Base-by-base conservation (phyloP, 2,113 vertebrate species). In the Emydocephalus ijimae region DNA sequence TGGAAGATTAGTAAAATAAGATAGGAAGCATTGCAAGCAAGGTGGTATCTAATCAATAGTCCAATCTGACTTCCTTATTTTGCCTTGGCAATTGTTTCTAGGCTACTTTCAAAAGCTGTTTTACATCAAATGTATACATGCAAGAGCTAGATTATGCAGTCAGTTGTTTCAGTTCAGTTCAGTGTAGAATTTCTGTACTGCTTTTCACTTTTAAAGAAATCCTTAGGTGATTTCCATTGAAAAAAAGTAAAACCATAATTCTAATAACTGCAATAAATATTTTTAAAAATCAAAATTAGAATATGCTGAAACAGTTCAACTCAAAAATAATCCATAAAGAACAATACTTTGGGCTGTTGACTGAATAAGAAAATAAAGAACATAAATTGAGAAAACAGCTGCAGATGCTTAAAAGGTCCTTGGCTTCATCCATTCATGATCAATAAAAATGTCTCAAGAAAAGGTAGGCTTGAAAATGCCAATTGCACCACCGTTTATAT, bases 391-490 rank as follows among this genome's bases (percentile, higher is more conserved):
- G 69, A 81, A 81, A 81, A 39, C 69, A 81, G 69, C 69, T 39
- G 69, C 34, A 81, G n/a, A 81, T 81, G n/a, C 2, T 39, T 39
- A 20, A 81, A 81, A 34, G 2, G 1, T 39, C 69, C 69, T 81
- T 20, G 34, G 69, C 18, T 39, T 39, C 15, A 95, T 93, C 91
- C 89, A 95, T 95, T 94, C 96, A 95, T 91, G 89, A 26, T 94
- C 48, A 94, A 92, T 89, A 26, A 90, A 94, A 92, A 29, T 55
- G 85, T 24, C 14, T 23, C 48, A 18, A 23, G 39, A 39, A 11
- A 69, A 90, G 2, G 48, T 69, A 21, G 18, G 11, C 10, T 20
- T 69, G 26, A 90, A 43, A 52, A 48, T 18, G 29, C 54, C 34
- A 23, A 21, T 12, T 23, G 54, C 54, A 20, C 3, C 45, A 18